phyloP scores from a whole-genome alignment of 2,888 invertebrate genomes.

The Calameuta pallipes region DNA sequence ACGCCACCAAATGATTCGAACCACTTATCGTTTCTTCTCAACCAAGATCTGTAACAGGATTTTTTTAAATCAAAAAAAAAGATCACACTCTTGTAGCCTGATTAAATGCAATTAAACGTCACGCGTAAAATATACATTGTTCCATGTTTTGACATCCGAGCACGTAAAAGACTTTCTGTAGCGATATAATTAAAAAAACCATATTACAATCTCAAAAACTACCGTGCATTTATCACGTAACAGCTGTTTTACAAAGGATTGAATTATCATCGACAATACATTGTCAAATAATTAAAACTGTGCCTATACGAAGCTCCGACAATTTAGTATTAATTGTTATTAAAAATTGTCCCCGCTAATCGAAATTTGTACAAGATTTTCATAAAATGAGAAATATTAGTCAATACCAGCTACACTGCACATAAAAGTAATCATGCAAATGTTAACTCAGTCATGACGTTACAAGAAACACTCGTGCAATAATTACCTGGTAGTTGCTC shows the following conservation, averaged over 20 bases:
- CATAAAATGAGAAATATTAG: background rate
- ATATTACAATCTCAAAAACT: background rate
- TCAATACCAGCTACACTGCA: background rate
- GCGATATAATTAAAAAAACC: background rate
- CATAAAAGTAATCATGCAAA: background rate
- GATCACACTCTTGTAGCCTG: background rate
- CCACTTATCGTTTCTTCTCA: constrained; percentile 49
- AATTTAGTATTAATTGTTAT: background rate
- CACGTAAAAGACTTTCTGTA: background rate
- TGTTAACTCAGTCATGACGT: background rate
- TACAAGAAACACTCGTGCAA: background rate
- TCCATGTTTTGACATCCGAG: background rate
- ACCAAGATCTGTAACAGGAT: constrained; percentile 42
- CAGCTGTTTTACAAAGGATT: background rate
- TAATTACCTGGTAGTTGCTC: background rate
- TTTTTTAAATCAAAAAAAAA: background rate
- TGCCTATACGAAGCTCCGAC: background rate
- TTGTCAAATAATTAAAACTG: background rate
- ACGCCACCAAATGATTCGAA: constrained; percentile 44
- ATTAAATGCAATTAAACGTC: background rate
- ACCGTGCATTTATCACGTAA: background rate
- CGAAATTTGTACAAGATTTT: background rate
- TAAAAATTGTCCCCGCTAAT: background rate
- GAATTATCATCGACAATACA: background rate
- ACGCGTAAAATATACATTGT: background rate